Evolutionary conservation across 2,888 invertebrate genomes (phyloP).

Genomic region (Escarpia spicata): DNA sequence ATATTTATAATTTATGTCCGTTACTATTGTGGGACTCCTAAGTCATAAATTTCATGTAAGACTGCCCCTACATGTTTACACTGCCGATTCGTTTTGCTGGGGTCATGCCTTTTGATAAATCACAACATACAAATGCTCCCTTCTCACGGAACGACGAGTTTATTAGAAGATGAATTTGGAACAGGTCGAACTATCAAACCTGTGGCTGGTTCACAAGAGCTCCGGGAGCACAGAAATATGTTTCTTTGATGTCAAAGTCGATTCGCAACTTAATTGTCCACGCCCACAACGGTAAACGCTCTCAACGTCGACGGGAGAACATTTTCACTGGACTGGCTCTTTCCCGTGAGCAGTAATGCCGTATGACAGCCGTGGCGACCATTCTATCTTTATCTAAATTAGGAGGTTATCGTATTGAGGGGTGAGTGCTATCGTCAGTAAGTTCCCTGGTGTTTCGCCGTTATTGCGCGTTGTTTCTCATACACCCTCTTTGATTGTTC

Average conservation of each 20-base stretch:
- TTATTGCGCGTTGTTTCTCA: neutral
- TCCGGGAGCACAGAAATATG: neutral
- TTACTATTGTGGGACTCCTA: neutral
- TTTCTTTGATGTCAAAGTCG: constrained; percentile 5
- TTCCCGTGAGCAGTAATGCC: neutral
- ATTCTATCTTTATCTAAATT: constrained; percentile 2
- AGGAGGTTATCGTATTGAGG: neutral
- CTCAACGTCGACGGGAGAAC: neutral
- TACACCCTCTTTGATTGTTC: neutral
- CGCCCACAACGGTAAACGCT: neutral
- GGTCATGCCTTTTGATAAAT: neutral
- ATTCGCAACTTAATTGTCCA: neutral
- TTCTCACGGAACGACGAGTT: neutral
- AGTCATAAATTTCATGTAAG: neutral
- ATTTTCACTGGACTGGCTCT: neutral
- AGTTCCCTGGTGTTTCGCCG: neutral
- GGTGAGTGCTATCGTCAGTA: neutral
- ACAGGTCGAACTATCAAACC: neutral
- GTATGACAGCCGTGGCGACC: neutral
- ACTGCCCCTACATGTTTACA: neutral
- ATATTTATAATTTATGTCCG: neutral
- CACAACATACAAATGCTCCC: neutral
- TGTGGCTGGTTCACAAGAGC: neutral
- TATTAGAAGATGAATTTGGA: neutral
- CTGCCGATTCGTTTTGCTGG: neutral